These are phyloP conservation scores for Plestiodon gilberti DNA, from an alignment of 2,113 vertebrate species.

Conservation along the genomic window DNA sequence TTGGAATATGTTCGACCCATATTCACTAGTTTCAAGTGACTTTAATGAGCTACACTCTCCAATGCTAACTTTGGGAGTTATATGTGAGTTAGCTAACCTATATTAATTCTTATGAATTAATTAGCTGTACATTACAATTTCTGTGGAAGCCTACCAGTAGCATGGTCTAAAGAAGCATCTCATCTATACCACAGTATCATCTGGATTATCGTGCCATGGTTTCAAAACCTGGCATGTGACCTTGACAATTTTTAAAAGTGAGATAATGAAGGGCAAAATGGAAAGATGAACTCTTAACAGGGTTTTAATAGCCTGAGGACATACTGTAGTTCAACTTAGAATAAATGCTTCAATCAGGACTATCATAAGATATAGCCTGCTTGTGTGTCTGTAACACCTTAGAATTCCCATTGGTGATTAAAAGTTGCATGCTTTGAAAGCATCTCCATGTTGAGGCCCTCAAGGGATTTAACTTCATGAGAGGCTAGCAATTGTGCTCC, in stretches of 20 bases:
- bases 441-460: not conserved
- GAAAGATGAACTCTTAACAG: not conserved
- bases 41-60: not conserved
- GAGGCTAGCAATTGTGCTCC: too few relatives aligned
- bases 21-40: not conserved
- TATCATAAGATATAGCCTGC: not conserved
- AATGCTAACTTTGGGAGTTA: not conserved
- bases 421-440: not conserved
- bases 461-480: too few relatives aligned
- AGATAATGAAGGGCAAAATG: not conserved
- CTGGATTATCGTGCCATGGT: not conserved
- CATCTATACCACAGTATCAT: not conserved
- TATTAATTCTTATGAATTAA: not conserved
- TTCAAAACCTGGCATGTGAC: not conserved
- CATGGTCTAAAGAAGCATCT: not conserved
- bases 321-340: too few relatives aligned
- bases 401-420: not conserved
- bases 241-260: not conserved
- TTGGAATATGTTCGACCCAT: not conserved
- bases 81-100: not conserved
- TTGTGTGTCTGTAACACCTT: not conserved
- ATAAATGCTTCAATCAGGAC: too few relatives aligned
- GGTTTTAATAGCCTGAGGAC: too few relatives aligned
- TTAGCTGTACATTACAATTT: not conserved
- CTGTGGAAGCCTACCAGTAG: not conserved